phyloP scores from a whole-genome alignment of 2,113 vertebrate genomes.

The Callocephalon fimbriatum region DNA sequence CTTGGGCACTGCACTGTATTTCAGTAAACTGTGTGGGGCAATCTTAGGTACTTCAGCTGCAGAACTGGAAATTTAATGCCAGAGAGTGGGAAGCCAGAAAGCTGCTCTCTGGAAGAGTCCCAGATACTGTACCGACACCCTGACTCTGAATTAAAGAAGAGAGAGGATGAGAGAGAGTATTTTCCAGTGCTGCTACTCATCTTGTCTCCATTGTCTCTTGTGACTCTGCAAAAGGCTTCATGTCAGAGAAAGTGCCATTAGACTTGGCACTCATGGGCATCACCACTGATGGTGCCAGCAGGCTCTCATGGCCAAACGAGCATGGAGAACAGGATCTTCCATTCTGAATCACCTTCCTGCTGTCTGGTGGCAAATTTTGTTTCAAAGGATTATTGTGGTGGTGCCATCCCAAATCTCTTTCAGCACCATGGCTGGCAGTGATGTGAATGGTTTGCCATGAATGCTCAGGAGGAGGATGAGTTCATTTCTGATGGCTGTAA shows the following conservation, averaged over 20 bases:
- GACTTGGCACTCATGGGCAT: background rate
- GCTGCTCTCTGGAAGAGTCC: background rate
- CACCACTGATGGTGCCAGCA: background rate
- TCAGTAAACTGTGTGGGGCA: background rate
- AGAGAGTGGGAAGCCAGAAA: background rate
- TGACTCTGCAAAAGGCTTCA: background rate
- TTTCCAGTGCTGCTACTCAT: background rate
- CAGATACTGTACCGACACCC: background rate
- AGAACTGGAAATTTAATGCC: background rate
- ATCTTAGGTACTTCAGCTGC: background rate
- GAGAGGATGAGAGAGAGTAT: background rate
- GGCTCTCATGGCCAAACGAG: background rate
- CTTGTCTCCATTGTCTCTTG: background rate
- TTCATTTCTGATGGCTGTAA: background rate
- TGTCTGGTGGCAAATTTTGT: background rate
- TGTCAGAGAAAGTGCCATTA: background rate
- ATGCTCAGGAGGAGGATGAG: background rate
- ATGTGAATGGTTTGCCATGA: background rate
- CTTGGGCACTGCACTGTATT: background rate
- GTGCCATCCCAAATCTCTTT: background rate
- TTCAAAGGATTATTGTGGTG: constrained; percentile 5
- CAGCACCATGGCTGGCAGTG: background rate
- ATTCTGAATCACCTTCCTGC: background rate
- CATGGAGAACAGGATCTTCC: background rate
- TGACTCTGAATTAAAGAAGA: background rate